Percentiles rank a stretch among this genome's conserved stretches.
These are phyloP conservation scores for Mormyrus iriodes DNA, from an alignment of 2,113 vertebrate species.

Conservation along the genomic window DNA sequence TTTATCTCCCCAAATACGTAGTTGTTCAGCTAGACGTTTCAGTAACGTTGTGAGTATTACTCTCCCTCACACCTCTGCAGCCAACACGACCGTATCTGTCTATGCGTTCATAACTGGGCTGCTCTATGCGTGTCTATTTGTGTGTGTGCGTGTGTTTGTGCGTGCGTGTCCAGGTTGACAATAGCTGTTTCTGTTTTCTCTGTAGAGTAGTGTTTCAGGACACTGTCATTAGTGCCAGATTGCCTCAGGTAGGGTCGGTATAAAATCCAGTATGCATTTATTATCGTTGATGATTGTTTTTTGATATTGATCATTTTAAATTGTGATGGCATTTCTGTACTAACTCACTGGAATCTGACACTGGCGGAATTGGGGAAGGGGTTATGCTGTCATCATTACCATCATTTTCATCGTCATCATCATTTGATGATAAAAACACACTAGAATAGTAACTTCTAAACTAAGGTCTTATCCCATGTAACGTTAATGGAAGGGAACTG, in stretches of 20 bases:
- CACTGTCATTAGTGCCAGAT: constrained; percentile 65
- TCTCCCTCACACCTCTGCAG: background rate
- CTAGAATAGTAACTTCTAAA: background rate
- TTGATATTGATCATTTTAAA: constrained; percentile 33
- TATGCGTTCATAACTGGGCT: constrained; percentile 12
- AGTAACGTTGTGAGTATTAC: background rate
- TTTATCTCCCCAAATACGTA: background rate
- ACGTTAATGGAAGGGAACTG: background rate
- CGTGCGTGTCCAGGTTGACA: constrained; percentile 56
- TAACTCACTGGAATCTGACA: constrained; percentile 61
- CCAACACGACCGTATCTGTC: background rate
- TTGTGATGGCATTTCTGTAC: constrained; percentile 54
- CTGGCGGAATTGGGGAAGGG: constrained; percentile 34
- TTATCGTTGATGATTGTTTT: constrained; percentile 29
- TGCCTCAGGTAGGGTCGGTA: constrained; percentile 64
- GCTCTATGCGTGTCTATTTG: constrained; percentile 29
- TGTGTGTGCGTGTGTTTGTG: constrained; percentile 28
- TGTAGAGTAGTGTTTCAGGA: constrained; percentile 72
- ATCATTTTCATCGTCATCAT: background rate
- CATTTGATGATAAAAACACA: background rate
- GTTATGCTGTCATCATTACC: constrained; percentile 33
- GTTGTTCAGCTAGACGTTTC: background rate
- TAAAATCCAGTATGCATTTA: constrained; percentile 53
- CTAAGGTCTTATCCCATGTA: background rate
- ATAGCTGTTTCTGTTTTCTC: constrained; percentile 65